Evolutionary conservation across 2,113 vertebrate genomes (phyloP), one percentile per base, ranked within the genome.

Genomic region (Hemibagrus wyckioides): DNA sequence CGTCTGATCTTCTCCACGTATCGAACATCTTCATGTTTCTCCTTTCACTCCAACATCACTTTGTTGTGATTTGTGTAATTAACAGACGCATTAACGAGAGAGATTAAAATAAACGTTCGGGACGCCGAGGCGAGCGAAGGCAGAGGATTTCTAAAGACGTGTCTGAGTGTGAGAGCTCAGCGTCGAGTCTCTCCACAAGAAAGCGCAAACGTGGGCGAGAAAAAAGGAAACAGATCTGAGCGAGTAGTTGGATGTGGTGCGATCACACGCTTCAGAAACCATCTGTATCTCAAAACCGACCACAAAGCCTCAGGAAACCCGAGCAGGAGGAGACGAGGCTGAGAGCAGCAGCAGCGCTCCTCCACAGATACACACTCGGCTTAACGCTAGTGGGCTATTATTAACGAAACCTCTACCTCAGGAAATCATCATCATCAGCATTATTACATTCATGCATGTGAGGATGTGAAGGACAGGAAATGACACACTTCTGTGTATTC

Each of bases 241-340:
- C 81, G 85, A 90, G 89, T 65, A 90, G 92, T 92, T 80, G 54
- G 91, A 93, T 90, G 71, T 36, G 71, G 76, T 61, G 73, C 52
- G 57, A 88, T 89, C 85, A 91, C 88, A 89, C 89, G 87, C 85
- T 84, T 83, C 79, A 54, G 41, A 89, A 90, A 90, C 77, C 82
- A 87, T 76, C 77, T 82, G 82, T 86, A 85, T 90, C 84, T 86
- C 83, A 89, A 25, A 87, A 89, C 50, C 82, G 85, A 92, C 89
- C 89, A 81, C 86, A 90, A 85, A 80, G 85, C 86, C 79, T 90
- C 89, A 90, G 88, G 87, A 92, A 91, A 83, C 73, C 75, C 9
- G 11, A 23, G 50, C 30, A 56, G 7, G 52, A 61, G 23, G 28
- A 52, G 48, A 1, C 0, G 28, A 4, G 19, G 48, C 75, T 79